Evolutionary conservation across 2,113 vertebrate genomes (phyloP).

Genomic region (Cranoglanis bouderius): DNA sequence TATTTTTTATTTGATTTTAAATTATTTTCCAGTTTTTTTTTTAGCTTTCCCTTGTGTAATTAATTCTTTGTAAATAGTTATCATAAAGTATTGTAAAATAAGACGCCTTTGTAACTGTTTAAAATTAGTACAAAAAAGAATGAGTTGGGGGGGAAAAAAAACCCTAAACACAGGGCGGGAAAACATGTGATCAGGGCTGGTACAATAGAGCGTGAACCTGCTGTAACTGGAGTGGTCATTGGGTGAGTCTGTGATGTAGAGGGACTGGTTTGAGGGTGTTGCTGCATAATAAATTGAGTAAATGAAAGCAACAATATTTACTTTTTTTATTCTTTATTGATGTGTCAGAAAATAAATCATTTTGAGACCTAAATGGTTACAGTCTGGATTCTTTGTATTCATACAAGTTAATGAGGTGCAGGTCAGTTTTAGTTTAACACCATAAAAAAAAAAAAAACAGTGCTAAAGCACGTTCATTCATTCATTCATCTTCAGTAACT

Average conservation of each 20-base stretch:
- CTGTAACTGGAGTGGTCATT: not conserved
- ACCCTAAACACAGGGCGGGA: constrained; percentile 61
- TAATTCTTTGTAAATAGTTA: constrained; percentile 89
- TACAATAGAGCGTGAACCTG: constrained; percentile 68
- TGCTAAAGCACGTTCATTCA: too few species aligned
- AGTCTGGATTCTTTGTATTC: not conserved
- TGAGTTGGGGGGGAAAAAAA: constrained; percentile 58
- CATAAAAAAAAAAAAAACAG: too few species aligned
- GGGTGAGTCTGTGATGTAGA: constrained; percentile 23
- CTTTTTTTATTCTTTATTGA: constrained; percentile 67
- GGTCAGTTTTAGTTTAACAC: not conserved
- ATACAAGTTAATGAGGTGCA: not conserved
- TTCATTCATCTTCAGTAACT: not conserved
- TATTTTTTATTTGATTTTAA: constrained; percentile 82
- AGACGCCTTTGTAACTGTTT: constrained; percentile 65
- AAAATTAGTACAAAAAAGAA: constrained; percentile 66
- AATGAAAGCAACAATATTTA: constrained; percentile 66
- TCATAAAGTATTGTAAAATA: constrained; percentile 85
- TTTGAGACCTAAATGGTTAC: constrained; percentile 48
- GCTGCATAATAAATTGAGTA: constrained; percentile 43
- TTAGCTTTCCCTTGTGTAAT: constrained; percentile 74
- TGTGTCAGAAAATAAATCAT: constrained; percentile 71
- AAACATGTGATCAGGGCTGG: constrained; percentile 78
- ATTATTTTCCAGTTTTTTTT: constrained; percentile 85
- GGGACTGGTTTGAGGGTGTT: constrained; percentile 1